Conservation (phyloP, 2,888 invertebrate genomes). For the Sphecodes monilicornis region DNA sequence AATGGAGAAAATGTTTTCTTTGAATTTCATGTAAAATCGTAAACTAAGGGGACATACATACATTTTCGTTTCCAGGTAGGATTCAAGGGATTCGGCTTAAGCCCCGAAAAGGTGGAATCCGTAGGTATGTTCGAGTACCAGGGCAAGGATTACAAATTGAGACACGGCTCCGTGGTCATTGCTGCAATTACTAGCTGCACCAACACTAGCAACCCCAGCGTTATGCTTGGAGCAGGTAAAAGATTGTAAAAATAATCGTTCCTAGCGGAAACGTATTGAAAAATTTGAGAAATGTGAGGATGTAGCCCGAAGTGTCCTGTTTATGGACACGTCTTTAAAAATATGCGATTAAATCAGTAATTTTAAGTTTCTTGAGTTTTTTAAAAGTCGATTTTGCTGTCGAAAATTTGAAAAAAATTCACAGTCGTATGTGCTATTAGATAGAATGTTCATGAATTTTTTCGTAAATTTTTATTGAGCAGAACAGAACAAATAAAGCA, state of each 20-base stretch:
- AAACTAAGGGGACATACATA: not conserved
- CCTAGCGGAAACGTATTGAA: no score
- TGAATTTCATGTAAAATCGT: not conserved
- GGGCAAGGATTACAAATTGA: constrained; percentile 91
- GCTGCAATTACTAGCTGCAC: constrained; percentile 99
- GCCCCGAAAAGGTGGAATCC: constrained; percentile 87
- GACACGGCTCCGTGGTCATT: constrained; percentile 97
- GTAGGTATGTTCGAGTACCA: constrained; percentile 92
- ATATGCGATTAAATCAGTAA: no score
- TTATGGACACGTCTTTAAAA: no score
- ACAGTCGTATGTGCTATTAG: no score
- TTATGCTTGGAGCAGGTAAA: constrained; percentile 97
- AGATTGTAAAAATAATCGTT: not conserved
- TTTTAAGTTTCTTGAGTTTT: no score
- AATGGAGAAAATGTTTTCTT: not conserved
- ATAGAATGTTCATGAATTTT: no score
- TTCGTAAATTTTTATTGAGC: no score
- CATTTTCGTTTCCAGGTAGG: constrained; percentile 88
- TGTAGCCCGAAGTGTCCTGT: no score
- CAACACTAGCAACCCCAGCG: constrained; percentile 98
- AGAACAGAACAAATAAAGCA: no score
- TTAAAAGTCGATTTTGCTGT: no score
- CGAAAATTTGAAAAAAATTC: no score
- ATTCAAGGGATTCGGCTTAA: constrained; percentile 96
- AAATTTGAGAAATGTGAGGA: no score